Conservation (phyloP, 1,140 invertebrate species). For the Micrasema longulum region DNA sequence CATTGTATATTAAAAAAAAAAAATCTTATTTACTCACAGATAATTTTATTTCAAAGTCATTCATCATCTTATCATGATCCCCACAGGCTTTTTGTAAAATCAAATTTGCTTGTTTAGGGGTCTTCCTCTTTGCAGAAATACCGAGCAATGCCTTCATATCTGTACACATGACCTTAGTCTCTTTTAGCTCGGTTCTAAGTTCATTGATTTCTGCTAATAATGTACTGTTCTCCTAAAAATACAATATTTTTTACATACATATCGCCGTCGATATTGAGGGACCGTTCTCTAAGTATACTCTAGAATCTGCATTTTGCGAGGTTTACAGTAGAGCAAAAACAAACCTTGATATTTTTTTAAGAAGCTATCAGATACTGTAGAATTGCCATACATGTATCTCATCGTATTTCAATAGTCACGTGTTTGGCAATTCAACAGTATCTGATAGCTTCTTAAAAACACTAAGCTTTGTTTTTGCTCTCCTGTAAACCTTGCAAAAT, state of each 20-base stretch:
- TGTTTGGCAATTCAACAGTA: too few species aligned
- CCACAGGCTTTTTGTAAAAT: constrained; percentile 72
- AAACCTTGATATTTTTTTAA: too few species aligned
- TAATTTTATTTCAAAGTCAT: constrained; percentile 71
- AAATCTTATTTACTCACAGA: constrained; percentile 55
- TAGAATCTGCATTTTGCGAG: too few species aligned
- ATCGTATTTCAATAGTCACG: too few species aligned
- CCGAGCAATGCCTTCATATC: constrained; percentile 81
- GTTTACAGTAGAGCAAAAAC: too few species aligned
- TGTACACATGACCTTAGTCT: constrained; percentile 71
- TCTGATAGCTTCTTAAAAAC: too few species aligned
- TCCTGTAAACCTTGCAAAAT: too few species aligned
- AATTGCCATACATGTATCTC: too few species aligned
- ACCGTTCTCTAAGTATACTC: too few species aligned
- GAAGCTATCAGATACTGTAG: too few species aligned
- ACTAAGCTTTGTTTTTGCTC: too few species aligned
- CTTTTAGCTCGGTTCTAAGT: constrained; percentile 76
- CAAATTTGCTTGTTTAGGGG: constrained; percentile 69
- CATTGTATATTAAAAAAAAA: neutral
- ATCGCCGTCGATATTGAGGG: too few species aligned
- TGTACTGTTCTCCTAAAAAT: constrained; percentile 77
- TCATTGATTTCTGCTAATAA: constrained; percentile 82
- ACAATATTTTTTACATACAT: neutral
- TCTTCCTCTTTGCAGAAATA: constrained; percentile 62
- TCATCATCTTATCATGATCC: constrained; percentile 72